phyloP scores from a whole-genome alignment of 1,140 invertebrate species.

The Pseudobourletiella spinata region DNA sequence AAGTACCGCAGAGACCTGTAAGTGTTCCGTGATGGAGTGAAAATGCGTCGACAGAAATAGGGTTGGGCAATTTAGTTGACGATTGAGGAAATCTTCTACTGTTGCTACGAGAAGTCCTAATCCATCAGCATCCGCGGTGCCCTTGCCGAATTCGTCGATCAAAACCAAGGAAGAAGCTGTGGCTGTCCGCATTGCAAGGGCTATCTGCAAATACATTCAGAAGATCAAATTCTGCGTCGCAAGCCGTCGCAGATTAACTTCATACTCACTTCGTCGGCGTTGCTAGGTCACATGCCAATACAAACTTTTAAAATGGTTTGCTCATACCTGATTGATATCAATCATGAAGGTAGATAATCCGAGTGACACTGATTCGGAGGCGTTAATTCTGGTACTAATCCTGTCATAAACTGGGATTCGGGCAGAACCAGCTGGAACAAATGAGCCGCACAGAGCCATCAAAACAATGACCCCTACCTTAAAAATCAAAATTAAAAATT shows the following conservation, averaged over 20 bases:
- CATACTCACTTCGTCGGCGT: too few species aligned
- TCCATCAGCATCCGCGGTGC: conserved; percentile 68
- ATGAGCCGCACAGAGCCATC: conserved; percentile 80
- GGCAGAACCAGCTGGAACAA: conserved; percentile 69
- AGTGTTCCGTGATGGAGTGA: conserved; percentile 50
- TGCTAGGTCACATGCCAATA: too few species aligned
- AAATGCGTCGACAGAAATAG: conserved; percentile 70
- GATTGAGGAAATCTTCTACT: conserved; percentile 54
- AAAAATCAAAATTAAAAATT: conserved; percentile 35
- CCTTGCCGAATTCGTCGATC: conserved; percentile 86
- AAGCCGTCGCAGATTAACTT: too few species aligned
- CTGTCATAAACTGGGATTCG: conserved; percentile 53
- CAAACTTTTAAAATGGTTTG: too few species aligned
- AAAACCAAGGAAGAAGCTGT: conserved; percentile 61
- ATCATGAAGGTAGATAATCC: conserved; percentile 77
- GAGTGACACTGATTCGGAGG: conserved; percentile 62
- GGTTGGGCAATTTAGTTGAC: conserved; percentile 55
- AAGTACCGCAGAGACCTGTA: conserved; percentile 45
- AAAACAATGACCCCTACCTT: conserved; percentile 62
- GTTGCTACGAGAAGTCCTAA: conserved; percentile 56
- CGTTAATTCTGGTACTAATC: conserved; percentile 66
- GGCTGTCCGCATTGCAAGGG: conserved; percentile 54
- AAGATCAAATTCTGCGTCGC: too few species aligned
- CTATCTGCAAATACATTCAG: conserved; percentile 53
- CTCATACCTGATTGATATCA: conserved; percentile 74